Base-by-base conservation (phyloP, 2,888 invertebrate genomes). In the Rutpela maculata region DNA sequence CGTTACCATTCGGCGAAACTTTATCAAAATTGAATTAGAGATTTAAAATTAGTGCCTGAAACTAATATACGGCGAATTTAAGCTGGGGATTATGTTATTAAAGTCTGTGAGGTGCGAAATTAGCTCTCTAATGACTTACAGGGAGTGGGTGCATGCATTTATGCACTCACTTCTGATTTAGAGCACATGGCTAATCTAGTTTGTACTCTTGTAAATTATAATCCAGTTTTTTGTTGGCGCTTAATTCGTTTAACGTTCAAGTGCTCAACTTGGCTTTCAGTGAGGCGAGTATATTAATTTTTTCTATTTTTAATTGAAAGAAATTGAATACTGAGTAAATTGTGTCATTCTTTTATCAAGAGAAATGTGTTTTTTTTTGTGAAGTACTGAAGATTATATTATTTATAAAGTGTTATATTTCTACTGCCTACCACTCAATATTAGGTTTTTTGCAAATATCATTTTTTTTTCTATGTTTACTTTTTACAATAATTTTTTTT, bases 91-190 rank as follows among this genome's bases (percentile, higher is more conserved):
- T 86, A 87, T 83, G 85, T 84, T 85, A 87, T 88, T 88, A 87
- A 86, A 86, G 84, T 85, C 84, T 83, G 85, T 85, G 87, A 86
- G 85, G 88, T 88, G 88, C 86, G 88, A 87, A 88, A 88, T 88
- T 87, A 86, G 85, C 85, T 85, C 84, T 78, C 84, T 87, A 86
- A 86, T 87, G 85, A 84, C 82, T 84, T 55, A 73, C 80, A 76
- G 79, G 76, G 76, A 66, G 31, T 50, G 56, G 50, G 70, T 18
- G 50, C 65, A 74, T 74, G 77, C 76, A 76, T 75, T 75, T 59
- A 75, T 74, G 74, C 77, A 60, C 65, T 77, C 69, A 73, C 76
- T 72, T 63, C 43, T 38, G 69, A 74, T 76, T 74, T 75, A 38
- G 22, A 74, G 66, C 62, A 59, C 56, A 22, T 15, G 56, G 22